phyloP scores from a whole-genome alignment of 2,797 vertebrate species.

The Anguilla pacifica region DNA sequence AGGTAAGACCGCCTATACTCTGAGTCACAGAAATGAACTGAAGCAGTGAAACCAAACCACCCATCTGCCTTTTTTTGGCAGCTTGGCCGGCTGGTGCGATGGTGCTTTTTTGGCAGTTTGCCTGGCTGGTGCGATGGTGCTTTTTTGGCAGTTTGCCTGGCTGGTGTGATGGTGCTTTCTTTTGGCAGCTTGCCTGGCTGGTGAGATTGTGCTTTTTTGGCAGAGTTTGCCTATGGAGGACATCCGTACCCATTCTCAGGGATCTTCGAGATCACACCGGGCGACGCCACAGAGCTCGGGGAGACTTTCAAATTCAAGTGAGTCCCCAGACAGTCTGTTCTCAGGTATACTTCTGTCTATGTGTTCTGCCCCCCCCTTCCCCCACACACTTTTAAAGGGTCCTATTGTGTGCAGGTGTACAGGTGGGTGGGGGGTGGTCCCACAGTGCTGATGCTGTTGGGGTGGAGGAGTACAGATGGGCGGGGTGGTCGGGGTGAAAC shows the following conservation, averaged over 20 bases:
- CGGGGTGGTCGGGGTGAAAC: no score
- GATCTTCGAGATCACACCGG: conserved; percentile 97
- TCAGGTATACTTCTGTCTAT: neutral
- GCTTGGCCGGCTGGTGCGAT: no score
- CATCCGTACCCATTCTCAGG: conserved; percentile 99
- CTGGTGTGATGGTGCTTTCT: conserved; percentile 1
- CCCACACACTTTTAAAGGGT: neutral
- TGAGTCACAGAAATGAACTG: neutral
- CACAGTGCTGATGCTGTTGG: neutral
- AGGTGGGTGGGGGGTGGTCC: neutral
- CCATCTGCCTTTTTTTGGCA: neutral
- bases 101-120: neutral
- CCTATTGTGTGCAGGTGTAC: neutral
- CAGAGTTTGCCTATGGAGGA: conserved; percentile 98
- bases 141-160: conserved; percentile 82
- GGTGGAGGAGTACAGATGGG: no score
- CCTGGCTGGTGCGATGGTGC: neutral
- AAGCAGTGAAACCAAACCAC: neutral
- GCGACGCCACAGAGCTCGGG: conserved; percentile 94
- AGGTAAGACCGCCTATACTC: conserved; percentile 73
- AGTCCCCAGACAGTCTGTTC: conserved; percentile 58
- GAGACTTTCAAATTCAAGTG: conserved; percentile 99
- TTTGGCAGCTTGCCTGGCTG: conserved; percentile 78
- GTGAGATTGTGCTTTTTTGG: conserved; percentile 32
- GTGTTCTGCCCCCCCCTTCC: neutral